Base-by-base conservation (phyloP, 2,113 vertebrate species). In the Phylloscopus trochilus region DNA sequence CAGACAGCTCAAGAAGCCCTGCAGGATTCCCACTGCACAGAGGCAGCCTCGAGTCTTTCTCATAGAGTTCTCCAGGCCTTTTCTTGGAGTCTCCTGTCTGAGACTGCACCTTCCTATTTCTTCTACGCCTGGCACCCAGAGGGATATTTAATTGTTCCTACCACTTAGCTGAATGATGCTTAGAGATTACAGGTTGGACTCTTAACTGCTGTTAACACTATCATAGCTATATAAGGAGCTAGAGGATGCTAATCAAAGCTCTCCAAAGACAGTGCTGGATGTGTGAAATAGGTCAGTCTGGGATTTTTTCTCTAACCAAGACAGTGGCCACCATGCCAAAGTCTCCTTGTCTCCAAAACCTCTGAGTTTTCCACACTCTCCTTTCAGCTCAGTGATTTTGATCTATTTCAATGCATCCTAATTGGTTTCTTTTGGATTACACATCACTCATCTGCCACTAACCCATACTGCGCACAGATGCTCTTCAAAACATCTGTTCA, bases 1-100 rank as follows among this genome's bases (percentile, higher is more conserved):
- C n/a, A 43, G 33, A 20, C 55, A 70, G 30, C 21, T 67, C 35
- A 78, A 64, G 17, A 15, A 84, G 30, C 4, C 13, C 51, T 35
- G 51, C 11, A 77, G 35, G 11, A 7, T 76, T 39, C 27, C 10
- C 33, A 4, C 12, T 30, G 44, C 64, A 55, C 3, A 2, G 19
- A 58, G 43, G 10, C 8, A 76, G 47, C 24, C n/a, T 43, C 0
- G 0, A 52, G 15, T 58, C 21, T 55, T 76, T 28, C 53, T 83
- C 58, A 30, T 2, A 17, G 5, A 81, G n/a, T 14, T 64, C 28
- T 43, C 30, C n/a, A 44, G 41, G 60, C 11, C 46, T 82, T 74
- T 26, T 15, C 47, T 41, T 72, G n/a, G 28, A 80, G 47, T n/a
- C 43, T 63, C 9, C 37, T 67, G n/a, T 55, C 24, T 0, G 1